Conservation (phyloP, 2,888 invertebrate species). For the Noctua comes region DNA sequence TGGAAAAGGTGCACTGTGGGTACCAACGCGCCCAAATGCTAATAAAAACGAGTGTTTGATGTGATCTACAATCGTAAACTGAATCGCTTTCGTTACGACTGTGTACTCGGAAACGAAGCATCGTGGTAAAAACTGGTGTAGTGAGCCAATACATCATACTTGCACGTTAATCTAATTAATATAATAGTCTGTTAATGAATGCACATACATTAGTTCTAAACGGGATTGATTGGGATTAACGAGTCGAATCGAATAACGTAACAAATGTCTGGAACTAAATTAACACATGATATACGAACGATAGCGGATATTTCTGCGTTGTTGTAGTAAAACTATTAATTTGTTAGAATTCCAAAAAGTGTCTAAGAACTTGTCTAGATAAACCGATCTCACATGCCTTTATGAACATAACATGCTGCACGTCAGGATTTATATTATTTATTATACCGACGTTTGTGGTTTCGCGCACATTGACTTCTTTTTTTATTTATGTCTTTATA, state of each 20-base stretch:
- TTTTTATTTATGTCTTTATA: slow-evolving; percentile 14
- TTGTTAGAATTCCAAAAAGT: slow-evolving; percentile 60
- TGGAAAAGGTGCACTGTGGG: slow-evolving; percentile 60
- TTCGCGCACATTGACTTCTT: slow-evolving; percentile 1
- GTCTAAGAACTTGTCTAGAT: slow-evolving; percentile 68
- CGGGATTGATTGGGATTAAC: slow-evolving; percentile 66
- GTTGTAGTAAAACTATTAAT: slow-evolving; percentile 47
- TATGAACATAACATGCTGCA: slow-evolving; percentile 27
- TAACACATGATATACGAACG: slow-evolving; percentile 44
- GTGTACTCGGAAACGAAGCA: slow-evolving; percentile 42
- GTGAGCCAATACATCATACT: slow-evolving; percentile 53
- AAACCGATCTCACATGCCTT: slow-evolving; percentile 61
- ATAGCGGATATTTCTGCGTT: slow-evolving; percentile 35
- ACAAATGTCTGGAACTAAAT: slow-evolving; percentile 57
- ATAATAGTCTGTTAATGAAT: slow-evolving; percentile 60
- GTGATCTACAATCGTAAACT: slow-evolving; percentile 58
- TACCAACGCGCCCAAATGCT: slow-evolving; percentile 69
- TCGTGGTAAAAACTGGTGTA: slow-evolving; percentile 46
- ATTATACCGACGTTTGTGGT: slow-evolving; percentile 30
- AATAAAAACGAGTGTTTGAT: slow-evolving; percentile 64
- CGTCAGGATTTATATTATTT: slow-evolving; percentile 45
- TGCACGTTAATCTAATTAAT: slow-evolving; percentile 61
- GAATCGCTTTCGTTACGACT: slow-evolving; percentile 53
- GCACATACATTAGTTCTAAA: slow-evolving; percentile 60
- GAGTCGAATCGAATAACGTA: slow-evolving; percentile 59